Conservation (phyloP, 2,113 vertebrate genomes). For the Ptilonorhynchus violaceus region DNA sequence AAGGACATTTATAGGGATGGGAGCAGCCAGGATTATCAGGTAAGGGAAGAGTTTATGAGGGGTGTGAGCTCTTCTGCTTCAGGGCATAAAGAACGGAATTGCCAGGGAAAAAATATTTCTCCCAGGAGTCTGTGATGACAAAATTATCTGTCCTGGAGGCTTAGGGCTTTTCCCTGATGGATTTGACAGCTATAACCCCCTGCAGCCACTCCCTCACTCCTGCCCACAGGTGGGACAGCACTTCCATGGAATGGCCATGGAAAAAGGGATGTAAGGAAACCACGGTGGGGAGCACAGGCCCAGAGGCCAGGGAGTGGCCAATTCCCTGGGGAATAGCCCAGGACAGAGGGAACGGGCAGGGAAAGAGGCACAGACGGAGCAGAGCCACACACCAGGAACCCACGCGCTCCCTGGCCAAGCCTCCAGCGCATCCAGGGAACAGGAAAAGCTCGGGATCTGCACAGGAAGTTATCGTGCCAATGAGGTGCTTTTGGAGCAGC, state of each 20-base stretch:
- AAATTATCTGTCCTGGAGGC: background rate
- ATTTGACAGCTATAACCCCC: fast-evolving
- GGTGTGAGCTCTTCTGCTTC: background rate
- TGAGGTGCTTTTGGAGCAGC: background rate
- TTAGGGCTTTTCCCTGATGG: background rate
- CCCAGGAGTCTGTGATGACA: background rate
- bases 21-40: background rate
- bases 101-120: background rate
- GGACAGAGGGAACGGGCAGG: background rate
- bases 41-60: background rate
- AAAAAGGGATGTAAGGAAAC: background rate
- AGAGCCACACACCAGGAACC: background rate
- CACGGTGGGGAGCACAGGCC: background rate
- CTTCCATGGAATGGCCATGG: fast-evolving
- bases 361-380: background rate
- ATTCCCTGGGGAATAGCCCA: background rate
- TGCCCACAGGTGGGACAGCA: background rate
- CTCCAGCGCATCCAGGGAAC: background rate
- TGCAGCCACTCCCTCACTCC: background rate
- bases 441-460: background rate
- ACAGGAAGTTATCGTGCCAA: background rate
- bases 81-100: background rate
- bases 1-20: fast-evolving
- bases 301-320: background rate
- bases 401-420: fast-evolving